Evolutionary conservation across 2,797 vertebrate genomes (phyloP).

Genomic region (Taenioides sp.): DNA sequence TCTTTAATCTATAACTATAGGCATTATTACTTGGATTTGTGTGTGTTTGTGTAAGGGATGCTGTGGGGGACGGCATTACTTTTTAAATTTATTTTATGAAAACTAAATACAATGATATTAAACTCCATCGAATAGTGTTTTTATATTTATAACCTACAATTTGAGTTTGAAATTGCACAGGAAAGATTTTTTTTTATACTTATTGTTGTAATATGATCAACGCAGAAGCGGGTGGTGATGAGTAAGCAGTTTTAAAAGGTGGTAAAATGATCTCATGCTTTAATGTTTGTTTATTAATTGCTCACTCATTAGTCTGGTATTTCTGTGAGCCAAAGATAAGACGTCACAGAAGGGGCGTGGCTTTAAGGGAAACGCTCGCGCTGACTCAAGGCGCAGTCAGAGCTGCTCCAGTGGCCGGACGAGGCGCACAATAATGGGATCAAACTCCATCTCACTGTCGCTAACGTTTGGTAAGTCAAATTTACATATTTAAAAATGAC

Average conservation of each 20-base stretch:
- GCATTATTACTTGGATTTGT: too few relatives aligned
- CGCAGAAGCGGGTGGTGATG: not conserved
- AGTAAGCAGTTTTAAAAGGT: too few relatives aligned
- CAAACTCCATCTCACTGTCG: constrained; percentile 26
- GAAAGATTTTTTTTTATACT: too few relatives aligned
- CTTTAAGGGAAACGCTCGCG: not conserved
- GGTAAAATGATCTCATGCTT: not conserved
- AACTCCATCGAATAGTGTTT: too few relatives aligned
- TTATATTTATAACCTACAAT: too few relatives aligned
- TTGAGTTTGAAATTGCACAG: too few relatives aligned
- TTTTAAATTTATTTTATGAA: too few relatives aligned
- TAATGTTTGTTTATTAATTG: not conserved
- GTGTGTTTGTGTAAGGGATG: too few relatives aligned
- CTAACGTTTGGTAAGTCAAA: constrained; percentile 45
- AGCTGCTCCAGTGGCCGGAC: not conserved
- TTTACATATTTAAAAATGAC: too few relatives aligned
- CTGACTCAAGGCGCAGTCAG: constrained; percentile 11
- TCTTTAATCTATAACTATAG: too few relatives aligned
- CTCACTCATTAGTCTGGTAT: not conserved
- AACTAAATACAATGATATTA: too few relatives aligned
- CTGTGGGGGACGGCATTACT: too few relatives aligned
- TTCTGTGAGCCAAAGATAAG: constrained; percentile 35
- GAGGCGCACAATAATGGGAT: constrained; percentile 2
- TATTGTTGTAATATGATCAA: not conserved
- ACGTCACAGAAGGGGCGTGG: constrained; percentile 20